Conservation (phyloP, 2,888 invertebrate genomes). For the Drosophila subquinaria region DNA sequence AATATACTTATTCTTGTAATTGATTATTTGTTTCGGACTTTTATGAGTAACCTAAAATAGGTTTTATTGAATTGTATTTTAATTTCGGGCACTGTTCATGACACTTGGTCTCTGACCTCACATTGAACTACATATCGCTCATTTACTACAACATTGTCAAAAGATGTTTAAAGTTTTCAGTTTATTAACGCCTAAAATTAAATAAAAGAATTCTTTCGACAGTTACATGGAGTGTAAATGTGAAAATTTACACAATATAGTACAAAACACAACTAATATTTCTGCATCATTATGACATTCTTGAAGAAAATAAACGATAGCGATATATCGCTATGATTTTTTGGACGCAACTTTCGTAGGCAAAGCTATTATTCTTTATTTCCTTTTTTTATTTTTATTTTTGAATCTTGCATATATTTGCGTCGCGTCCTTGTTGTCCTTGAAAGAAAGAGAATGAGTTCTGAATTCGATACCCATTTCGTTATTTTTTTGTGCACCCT, state of each 20-base stretch:
- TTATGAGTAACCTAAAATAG: neutral
- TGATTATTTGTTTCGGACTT: constrained; percentile 1
- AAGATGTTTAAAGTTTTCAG: too few species aligned
- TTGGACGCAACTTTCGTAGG: neutral
- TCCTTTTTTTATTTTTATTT: constrained; percentile 1
- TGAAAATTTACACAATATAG: too few species aligned
- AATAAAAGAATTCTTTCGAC: too few species aligned
- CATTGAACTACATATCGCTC: too few species aligned
- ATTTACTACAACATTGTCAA: too few species aligned
- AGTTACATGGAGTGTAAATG: too few species aligned
- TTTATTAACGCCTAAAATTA: too few species aligned
- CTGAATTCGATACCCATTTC: constrained; percentile 36
- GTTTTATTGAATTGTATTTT: neutral
- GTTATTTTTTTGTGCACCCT: constrained; percentile 4
- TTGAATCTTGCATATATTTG: constrained; percentile 40
- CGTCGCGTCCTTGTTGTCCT: constrained; percentile 12
- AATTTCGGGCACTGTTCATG: neutral
- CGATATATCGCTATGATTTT: too few species aligned
- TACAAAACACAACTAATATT: too few species aligned
- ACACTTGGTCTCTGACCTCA: neutral
- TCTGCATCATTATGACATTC: too few species aligned
- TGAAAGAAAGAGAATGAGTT: constrained; percentile 16
- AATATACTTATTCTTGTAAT: neutral
- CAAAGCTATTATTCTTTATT: neutral
- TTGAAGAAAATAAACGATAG: too few species aligned